Conservation (phyloP, 2,797 vertebrate genomes). For the Lacerta agilis region DNA sequence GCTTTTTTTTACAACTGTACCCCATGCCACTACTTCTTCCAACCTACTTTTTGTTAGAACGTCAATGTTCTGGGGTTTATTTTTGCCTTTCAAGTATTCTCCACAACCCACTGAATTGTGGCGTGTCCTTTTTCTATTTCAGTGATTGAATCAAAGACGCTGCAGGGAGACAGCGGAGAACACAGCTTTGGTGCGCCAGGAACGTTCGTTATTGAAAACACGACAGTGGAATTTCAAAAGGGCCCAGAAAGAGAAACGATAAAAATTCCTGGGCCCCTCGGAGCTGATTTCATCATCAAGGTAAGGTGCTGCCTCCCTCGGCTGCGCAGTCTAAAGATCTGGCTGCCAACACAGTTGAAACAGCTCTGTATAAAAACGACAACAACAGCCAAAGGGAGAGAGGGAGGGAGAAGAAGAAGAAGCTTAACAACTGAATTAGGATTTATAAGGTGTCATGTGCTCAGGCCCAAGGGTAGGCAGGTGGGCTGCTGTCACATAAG, state of each 20-base stretch:
- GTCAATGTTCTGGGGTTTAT: background rate
- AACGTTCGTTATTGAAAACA: constrained; percentile 85
- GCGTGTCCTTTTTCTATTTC: constrained; percentile 30
- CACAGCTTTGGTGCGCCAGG: constrained; percentile 82
- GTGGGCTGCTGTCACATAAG: background rate
- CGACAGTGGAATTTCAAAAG: constrained; percentile 88
- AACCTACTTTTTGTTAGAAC: background rate
- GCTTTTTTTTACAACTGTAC: constrained; percentile 3
- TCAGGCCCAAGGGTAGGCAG: background rate
- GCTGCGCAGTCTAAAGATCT: background rate
- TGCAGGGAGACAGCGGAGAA: constrained; percentile 85
- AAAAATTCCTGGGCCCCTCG: constrained; percentile 85
- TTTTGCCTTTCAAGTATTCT: background rate
- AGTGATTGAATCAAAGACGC: constrained; percentile 90
- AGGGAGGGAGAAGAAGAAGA: background rate
- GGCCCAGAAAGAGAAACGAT: constrained; percentile 84
- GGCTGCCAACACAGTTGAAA: background rate
- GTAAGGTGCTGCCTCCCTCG: constrained; percentile 68
- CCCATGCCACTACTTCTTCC: background rate
- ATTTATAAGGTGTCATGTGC: background rate
- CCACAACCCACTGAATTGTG: background rate
- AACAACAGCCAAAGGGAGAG: too few relatives aligned
- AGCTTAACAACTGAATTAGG: background rate
- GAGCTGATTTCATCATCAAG: constrained; percentile 91
- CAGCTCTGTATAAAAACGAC: too few relatives aligned